Percentiles rank a stretch among this genome's conserved stretches.
These are phyloP conservation scores for Otus sunia DNA, from an alignment of 2,113 vertebrate species.

Conservation along the genomic window DNA sequence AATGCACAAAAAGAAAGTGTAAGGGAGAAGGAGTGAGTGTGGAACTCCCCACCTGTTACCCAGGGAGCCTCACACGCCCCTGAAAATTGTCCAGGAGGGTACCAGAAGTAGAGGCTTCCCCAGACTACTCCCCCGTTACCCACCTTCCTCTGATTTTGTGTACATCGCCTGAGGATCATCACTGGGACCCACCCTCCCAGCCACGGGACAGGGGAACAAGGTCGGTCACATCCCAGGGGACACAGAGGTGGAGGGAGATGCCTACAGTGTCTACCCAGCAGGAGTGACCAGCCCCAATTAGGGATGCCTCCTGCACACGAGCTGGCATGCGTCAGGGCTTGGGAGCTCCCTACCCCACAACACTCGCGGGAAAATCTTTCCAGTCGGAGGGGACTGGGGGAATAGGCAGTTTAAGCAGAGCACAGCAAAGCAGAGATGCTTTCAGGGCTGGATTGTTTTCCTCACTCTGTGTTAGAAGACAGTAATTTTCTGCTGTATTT, in stretches of 20 bases:
- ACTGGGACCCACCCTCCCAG: background rate
- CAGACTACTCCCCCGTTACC: background rate
- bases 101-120: background rate
- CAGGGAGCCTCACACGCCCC: background rate
- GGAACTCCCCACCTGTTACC: background rate
- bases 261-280: background rate
- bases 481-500: background rate
- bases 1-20: background rate
- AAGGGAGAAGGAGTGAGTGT: background rate
- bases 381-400: background rate
- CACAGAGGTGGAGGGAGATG: background rate
- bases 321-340: accelerated
- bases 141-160: background rate
- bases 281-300: background rate
- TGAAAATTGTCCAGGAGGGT: background rate
- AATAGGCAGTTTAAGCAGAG: background rate
- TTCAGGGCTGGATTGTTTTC: background rate
- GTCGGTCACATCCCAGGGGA: background rate
- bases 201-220: accelerated
- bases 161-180: background rate
- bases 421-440: background rate
- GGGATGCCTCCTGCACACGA: background rate
- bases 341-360: background rate
- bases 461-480: background rate
- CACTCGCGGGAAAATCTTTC: background rate